Conservation (phyloP, 64 coral and sea anemone species). For the Pachyseris speciosa region DNA sequence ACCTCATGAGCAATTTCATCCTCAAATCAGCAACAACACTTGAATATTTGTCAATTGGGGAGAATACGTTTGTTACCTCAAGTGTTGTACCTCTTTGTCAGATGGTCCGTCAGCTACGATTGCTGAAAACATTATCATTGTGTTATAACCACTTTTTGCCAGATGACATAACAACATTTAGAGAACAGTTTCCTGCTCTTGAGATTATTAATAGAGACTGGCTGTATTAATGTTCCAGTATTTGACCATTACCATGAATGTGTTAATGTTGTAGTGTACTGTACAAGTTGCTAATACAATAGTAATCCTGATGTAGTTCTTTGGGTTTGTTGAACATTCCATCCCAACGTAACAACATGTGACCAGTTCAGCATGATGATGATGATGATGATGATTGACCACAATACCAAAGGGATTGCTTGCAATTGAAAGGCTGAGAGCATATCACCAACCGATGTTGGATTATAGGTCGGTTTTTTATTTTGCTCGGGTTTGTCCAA, state of each 20-base stretch:
- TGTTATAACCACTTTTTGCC: constrained; percentile 56
- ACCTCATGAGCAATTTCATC: constrained; percentile 36
- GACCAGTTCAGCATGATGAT: too few species aligned
- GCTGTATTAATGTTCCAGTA: neutral
- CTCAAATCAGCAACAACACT: constrained; percentile 36
- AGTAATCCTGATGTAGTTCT: too few species aligned
- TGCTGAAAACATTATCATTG: constrained; percentile 46
- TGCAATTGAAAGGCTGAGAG: too few species aligned
- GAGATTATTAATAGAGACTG: constrained; percentile 52
- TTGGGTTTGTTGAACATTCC: too few species aligned
- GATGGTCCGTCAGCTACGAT: constrained; percentile 31
- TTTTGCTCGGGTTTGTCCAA: too few species aligned
- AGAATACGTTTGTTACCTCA: constrained; percentile 53
- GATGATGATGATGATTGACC: too few species aligned
- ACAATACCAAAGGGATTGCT: too few species aligned
- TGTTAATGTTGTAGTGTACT: too few species aligned
- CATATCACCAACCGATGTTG: too few species aligned
- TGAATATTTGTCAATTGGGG: constrained; percentile 50
- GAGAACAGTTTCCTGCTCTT: neutral
- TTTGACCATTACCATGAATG: neutral
- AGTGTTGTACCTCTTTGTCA: constrained; percentile 31
- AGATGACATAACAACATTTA: constrained; percentile 35
- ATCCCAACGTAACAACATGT: too few species aligned
- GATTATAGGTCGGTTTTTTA: too few species aligned
- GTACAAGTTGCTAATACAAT: too few species aligned